Percentiles rank a stretch among this genome's conserved stretches.
Conservation (phyloP, 2,797 vertebrate species). For the Sebastes oblongus region DNA sequence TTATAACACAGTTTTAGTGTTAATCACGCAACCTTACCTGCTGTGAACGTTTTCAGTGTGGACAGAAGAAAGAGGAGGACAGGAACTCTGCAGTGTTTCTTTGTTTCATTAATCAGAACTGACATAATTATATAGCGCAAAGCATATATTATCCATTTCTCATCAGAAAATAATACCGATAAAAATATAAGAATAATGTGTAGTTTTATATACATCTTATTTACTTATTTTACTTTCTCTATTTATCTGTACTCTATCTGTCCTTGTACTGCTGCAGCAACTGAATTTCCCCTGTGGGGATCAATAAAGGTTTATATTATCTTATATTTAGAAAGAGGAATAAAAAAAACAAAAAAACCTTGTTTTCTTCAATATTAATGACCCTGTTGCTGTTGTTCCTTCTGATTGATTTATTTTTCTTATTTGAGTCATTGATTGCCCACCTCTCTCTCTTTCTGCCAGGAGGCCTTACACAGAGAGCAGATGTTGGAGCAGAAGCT, state of each 20-base stretch:
- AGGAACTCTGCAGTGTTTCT: neutral
- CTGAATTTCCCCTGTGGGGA: neutral
- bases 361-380: neutral
- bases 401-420: neutral
- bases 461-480: slow-evolving; percentile 99
- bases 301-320: neutral
- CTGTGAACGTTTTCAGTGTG: neutral
- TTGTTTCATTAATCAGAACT: neutral
- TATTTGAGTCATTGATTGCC: neutral
- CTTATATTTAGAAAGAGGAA: neutral
- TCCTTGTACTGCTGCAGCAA: neutral
- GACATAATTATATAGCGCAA: neutral
- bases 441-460: slow-evolving; percentile 7
- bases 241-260: neutral
- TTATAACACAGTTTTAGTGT: neutral
- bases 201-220: too few species aligned
- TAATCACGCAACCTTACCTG: neutral
- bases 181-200: too few species aligned
- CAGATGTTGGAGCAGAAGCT: slow-evolving; percentile 99
- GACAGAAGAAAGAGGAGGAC: neutral
- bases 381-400: neutral
- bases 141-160: neutral
- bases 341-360: neutral
- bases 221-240: too few species aligned
- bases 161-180: too few species aligned